Evolutionary conservation across 1,140 invertebrate species (phyloP), one percentile per base, ranked within the genome.

Genomic region (Arctopsyche grandis): DNA sequence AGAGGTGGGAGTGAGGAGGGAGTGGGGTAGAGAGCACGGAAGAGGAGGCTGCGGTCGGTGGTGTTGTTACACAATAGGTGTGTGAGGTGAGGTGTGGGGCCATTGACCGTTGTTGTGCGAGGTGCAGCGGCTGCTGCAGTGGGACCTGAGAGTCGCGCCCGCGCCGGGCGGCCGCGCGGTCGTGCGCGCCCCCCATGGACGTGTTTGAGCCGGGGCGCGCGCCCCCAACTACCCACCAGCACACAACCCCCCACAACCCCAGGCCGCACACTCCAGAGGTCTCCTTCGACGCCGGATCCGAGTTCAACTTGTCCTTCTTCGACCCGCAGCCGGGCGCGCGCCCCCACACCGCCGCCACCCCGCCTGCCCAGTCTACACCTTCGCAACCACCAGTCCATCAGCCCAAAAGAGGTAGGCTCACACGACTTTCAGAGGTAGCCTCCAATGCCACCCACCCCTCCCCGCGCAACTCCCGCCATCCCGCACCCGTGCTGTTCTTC

Each of bases 231-330:
- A 77, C 26, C 69, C 48, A 29, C 46, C 77, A 74, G 74, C 63
- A 66, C 48, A 52, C 5, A 5, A 46, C 44, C 44, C 5, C 12
- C 44, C 5, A 16, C 10, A 52, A 14, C 5, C 63, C 80, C 46
- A 69, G 81, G 12, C 73, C 79, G n/a, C 69, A 52, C 10, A 89
- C 91, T 80, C 90, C 92, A 78, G 91, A 92, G 86, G 92, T 93
- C 82, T 89, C 90, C 80, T 94, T 94, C 85, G 92, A 93, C 87
- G 92, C 92, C 83, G 92, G 92, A 85, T 91, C 91, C 73, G 93
- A 93, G 85, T 94, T 94, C 85, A 93, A 94, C 88, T 88, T 94
- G 83, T 91, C 92, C 87, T 94, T 94, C 88, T 94, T 94, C 87
- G 93, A 94, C 87, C 90, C 89, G 38, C 90, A 91, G 43, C 91